phyloP scores from a whole-genome alignment of 2,113 vertebrate genomes.

The Neotoma lepida region DNA sequence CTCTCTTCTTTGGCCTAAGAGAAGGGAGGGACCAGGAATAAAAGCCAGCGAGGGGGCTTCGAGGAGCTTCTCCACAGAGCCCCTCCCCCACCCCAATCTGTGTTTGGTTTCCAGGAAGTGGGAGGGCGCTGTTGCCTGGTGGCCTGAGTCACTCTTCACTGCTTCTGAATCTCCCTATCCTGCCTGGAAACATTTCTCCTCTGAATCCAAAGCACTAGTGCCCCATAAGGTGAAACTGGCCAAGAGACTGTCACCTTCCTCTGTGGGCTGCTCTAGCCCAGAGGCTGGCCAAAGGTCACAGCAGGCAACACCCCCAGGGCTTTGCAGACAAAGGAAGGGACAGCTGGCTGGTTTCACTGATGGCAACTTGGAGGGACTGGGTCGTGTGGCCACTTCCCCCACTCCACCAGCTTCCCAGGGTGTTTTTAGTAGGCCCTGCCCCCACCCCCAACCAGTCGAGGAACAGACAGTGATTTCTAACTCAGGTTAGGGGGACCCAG shows the following conservation, averaged over 20 bases:
- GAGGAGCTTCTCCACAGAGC: not conserved
- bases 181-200: conserved; percentile 70
- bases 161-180: not conserved
- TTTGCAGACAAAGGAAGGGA: not conserved
- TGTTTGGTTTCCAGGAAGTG: conserved; percentile 48
- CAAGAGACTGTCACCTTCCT: conserved; percentile 2
- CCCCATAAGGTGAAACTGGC: conserved; percentile 56
- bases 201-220: conserved; percentile 47
- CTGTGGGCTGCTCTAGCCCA: not conserved
- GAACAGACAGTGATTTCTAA: not conserved
- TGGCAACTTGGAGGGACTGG: not conserved
- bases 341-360: not conserved
- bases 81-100: not conserved
- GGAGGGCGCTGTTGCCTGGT: not conserved
- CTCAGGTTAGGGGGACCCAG: not conserved
- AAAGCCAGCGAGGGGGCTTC: not conserved
- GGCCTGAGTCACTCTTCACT: conserved; percentile 35
- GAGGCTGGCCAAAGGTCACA: not conserved
- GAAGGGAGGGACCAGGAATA: not conserved
- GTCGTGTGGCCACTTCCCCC: not conserved
- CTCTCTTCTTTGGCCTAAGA: not conserved
- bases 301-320: not conserved
- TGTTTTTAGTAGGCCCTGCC: not conserved
- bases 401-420: not conserved
- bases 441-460: too few species aligned